Evolutionary conservation across 2,888 invertebrate species (phyloP), one percentile per base, ranked within the genome.

Genomic region (Phaedon cochleariae): DNA sequence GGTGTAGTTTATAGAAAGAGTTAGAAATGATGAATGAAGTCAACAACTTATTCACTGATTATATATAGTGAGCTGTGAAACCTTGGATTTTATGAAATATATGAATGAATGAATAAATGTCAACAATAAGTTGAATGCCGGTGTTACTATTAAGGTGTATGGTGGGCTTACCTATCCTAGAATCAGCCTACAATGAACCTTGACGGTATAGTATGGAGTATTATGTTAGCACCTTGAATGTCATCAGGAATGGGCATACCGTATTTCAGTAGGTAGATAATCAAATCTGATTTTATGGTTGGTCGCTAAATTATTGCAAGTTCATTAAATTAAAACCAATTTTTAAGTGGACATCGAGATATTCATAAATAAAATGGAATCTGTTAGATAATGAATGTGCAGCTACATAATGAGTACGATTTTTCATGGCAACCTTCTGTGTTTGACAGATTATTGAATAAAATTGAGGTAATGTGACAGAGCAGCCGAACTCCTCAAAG

Each of bases 141-240:
- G 57, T 67, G 72, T 68, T 60, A 69, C 69, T 68, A 68, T 71
- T 67, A 73, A 71, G 74, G 74, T 68, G 72, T 62, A 62, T 63
- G 58, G 77, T 77, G 76, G 77, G 77, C 71, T 73, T 64, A 73
- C 72, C 75, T 64, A 73, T 69, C 75, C 73, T 76, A 72, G 68
- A 60, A 73, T 62, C 64, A 70, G 68, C 77, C 77, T 75, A 77
- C 77, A 72, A 67, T 62, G 64, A 72, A 68, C 77, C 76, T 77
- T 77, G 77, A 74, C 67, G 41, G n/a, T 41, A 64, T 59, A 64
- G 61, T 61, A 63, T 68, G 57, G 60, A 64, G 61, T 61, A 63
- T 68, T 59, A 61, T 48, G 60, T 67, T 61, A 59, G 52, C 59
- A 59, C 31, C n/a, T 62, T 54, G 54, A 49, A 17, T 29, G 60